Evolutionary conservation across 2,113 vertebrate species (phyloP), one percentile per base, ranked within the genome.

Genomic region (Callospermophilus lateralis): DNA sequence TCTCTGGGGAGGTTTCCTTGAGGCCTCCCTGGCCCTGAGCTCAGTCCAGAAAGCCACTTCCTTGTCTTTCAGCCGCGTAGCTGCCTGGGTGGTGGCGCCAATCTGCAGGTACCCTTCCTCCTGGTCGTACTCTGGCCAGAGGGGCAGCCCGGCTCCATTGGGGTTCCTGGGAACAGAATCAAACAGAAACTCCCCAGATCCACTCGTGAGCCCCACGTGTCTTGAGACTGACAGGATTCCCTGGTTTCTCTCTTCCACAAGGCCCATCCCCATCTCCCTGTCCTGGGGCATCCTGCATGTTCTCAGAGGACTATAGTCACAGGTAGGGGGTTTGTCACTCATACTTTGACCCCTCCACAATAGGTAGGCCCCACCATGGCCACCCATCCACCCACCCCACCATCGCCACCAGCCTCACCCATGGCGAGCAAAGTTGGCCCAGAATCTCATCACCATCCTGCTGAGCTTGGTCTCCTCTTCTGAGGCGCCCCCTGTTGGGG

Each of bases 341-440:
- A 72, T n/a, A 32, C 34, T 39, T 53, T 0, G 63, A 51, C 20
- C 34, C 22, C 9, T 81, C 24, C 13, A 34, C 42, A 26, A 39
- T 4, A 63, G 53, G 6, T 37, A 17, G 22, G 22, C 16, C 39
- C 4, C 1, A 13, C 1, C 4, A 37, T 20, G 39, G 37, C 17
- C 42, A 3, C 26, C 65, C 10, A 1, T 6, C 53, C 15, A 28
- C 80, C 39, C 24, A 0, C 9, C 24, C 45, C n/a, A n/a, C n/a
- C n/a, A n/a, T n/a, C n/a, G 76, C 42, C 34, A n/a, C 11, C 34
- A 77, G 30, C 6, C 96, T 98, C 72, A 98, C 98, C 97, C 97
- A 19, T 8, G 93, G 0, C 65, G 53, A 96, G 97, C 97, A 83
- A 98, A 98, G 81, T 97, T 98, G 91, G 94, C 96, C 98, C 98